These are phyloP conservation scores for Junonia oenone DNA, from an alignment of 2,888 invertebrate genomes.

Conservation along the genomic window DNA sequence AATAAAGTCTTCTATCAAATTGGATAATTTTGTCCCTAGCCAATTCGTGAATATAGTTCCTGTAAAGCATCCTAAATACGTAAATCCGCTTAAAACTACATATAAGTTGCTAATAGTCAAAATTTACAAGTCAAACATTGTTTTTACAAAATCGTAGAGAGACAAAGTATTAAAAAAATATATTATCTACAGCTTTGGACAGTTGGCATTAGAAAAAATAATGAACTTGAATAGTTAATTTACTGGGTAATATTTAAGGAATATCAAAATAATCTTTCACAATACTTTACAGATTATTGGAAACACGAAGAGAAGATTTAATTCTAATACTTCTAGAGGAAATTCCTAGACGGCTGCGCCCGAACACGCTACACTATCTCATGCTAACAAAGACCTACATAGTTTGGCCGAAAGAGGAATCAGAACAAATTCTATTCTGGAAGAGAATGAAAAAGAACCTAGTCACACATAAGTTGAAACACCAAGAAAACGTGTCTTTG, in stretches of 20 bases:
- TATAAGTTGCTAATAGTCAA: no score
- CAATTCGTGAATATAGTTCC: no score
- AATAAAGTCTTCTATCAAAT: no score
- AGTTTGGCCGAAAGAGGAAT: slow-evolving; percentile 78
- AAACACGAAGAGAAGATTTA: slow-evolving; percentile 81
- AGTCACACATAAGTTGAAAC: slow-evolving; percentile 43
- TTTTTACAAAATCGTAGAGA: no score
- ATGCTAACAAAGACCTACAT: slow-evolving; percentile 85
- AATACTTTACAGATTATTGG: slow-evolving; percentile 69
- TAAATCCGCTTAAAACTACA: no score
- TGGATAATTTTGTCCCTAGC: no score
- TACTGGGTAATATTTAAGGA: no score
- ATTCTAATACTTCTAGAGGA: slow-evolving; percentile 83
- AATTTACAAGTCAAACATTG: no score
- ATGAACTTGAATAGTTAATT: background rate
- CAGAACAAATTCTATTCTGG: slow-evolving; percentile 61
- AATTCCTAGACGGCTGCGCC: slow-evolving; percentile 79
- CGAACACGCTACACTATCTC: slow-evolving; percentile 82
- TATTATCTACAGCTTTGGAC: no score
- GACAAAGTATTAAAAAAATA: no score
- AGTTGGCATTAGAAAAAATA: slow-evolving; percentile 7
- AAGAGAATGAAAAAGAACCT: slow-evolving; percentile 60
- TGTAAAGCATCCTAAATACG: no score
- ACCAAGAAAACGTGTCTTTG: slow-evolving; percentile 47
- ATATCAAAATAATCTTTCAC: background rate